Percentiles rank a stretch among this genome's conserved stretches.
These are phyloP conservation scores for Caprella mutica DNA, from an alignment of 2,888 invertebrate species.

Conservation along the genomic window DNA sequence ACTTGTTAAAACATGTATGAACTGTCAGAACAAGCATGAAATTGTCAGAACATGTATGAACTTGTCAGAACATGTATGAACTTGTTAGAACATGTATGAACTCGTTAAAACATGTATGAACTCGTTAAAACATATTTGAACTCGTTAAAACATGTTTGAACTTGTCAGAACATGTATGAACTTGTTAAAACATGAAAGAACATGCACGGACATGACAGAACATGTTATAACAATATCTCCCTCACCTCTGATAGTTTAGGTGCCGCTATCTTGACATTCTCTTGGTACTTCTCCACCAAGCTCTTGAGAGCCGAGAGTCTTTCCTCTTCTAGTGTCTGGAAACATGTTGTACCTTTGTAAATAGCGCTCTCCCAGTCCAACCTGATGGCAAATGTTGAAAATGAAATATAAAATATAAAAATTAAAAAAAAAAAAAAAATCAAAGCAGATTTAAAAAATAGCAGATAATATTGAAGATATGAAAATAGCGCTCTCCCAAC, in stretches of 20 bases:
- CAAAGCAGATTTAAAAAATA: neutral
- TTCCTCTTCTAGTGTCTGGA: conserved; percentile 82
- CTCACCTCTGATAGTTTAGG: conserved; percentile 50
- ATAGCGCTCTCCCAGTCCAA: conserved; percentile 87
- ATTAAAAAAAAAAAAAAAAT: neutral
- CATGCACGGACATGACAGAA: neutral
- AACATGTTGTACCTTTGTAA: conserved; percentile 68
- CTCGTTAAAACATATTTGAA: too few relatives aligned
- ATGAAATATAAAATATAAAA: neutral
- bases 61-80: too few relatives aligned
- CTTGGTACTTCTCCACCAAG: conserved; percentile 48
- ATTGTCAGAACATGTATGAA: too few relatives aligned
- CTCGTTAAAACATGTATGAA: too few relatives aligned
- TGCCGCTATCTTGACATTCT: conserved; percentile 55
- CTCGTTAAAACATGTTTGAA: too few relatives aligned
- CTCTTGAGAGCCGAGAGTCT: conserved; percentile 68
- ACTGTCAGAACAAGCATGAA: too few relatives aligned
- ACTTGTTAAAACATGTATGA: too few relatives aligned
- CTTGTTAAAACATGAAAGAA: too few relatives aligned
- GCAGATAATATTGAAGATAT: neutral
- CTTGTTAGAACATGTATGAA: too few relatives aligned
- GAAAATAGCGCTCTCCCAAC: neutral
- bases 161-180: too few relatives aligned
- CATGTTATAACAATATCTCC: neutral
- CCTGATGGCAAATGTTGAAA: conserved; percentile 41